These are phyloP conservation scores for Dynastes grantii DNA, from an alignment of 2,888 invertebrate species.

Conservation along the genomic window DNA sequence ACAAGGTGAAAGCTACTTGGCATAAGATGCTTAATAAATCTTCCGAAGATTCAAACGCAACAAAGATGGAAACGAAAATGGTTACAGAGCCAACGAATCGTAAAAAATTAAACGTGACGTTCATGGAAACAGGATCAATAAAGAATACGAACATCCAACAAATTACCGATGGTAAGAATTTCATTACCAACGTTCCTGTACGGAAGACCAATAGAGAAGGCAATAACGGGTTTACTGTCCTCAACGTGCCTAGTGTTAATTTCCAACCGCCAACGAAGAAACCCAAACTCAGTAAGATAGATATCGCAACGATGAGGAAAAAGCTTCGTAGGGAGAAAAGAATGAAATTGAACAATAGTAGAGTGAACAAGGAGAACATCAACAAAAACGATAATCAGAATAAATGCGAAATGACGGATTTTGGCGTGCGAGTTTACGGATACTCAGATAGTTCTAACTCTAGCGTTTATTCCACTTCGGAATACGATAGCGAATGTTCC, in stretches of 20 bases:
- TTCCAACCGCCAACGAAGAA: constrained; percentile 62
- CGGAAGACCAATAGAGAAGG: constrained; percentile 28
- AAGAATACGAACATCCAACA: constrained; percentile 3
- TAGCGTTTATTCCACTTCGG: constrained; percentile 72
- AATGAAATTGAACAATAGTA: constrained; percentile 42
- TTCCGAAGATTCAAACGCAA: constrained; percentile 1
- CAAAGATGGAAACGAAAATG: constrained; percentile 14
- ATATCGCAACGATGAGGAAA: constrained; percentile 66
- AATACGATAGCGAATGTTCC: constrained; percentile 70
- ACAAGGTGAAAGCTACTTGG: constrained; percentile 14
- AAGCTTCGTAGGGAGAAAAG: constrained; percentile 61
- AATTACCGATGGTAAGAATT: constrained; percentile 11
- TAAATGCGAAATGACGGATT: constrained; percentile 59
- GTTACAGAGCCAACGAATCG: not conserved
- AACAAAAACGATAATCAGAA: constrained; percentile 45
- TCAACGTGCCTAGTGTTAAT: constrained; percentile 66
- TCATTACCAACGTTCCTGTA: constrained; percentile 2
- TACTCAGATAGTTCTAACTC: constrained; percentile 69
- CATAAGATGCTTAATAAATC: constrained; percentile 2
- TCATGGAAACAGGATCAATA: constrained; percentile 19
- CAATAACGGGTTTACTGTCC: constrained; percentile 60
- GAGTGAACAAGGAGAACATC: constrained; percentile 52
- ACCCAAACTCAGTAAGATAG: constrained; percentile 68
- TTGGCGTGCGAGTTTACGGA: constrained; percentile 65
- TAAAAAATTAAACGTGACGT: not conserved